These are phyloP conservation scores for Nudaria mundana DNA, from an alignment of 2,888 invertebrate genomes.

Conservation along the genomic window DNA sequence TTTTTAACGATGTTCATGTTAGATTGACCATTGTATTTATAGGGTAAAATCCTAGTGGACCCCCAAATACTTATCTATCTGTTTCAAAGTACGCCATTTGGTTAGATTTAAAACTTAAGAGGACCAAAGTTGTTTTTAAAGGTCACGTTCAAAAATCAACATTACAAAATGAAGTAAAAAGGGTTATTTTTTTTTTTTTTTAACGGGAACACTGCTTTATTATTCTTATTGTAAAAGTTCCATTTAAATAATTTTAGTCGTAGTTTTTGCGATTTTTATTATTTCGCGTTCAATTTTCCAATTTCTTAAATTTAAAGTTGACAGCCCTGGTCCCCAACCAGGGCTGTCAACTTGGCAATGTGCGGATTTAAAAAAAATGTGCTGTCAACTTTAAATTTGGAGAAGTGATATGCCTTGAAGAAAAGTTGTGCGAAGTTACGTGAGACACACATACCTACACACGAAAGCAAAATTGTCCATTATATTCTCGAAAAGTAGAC, in stretches of 20 bases:
- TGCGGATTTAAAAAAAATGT: too few relatives aligned
- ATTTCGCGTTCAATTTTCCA: too few relatives aligned
- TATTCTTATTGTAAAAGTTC: too few relatives aligned
- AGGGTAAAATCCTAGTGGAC: background rate
- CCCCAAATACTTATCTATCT: background rate
- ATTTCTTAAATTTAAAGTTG: too few relatives aligned
- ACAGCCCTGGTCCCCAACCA: too few relatives aligned
- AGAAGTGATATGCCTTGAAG: too few relatives aligned
- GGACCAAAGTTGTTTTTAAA: background rate
- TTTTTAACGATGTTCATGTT: slow-evolving; percentile 6
- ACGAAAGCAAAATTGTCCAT: too few relatives aligned
- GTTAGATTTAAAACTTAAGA: background rate
- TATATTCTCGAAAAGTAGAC: background rate
- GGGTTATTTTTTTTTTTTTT: background rate
- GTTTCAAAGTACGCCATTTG: background rate
- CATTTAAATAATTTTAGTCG: too few relatives aligned
- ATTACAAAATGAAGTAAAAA: background rate
- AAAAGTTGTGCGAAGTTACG: background rate
- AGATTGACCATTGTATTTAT: background rate
- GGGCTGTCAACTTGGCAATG: too few relatives aligned
- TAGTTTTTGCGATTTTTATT: too few relatives aligned
- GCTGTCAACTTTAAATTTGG: too few relatives aligned
- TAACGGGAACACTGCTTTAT: background rate
- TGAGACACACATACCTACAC: too few relatives aligned
- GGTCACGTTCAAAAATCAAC: background rate